phyloP scores from a whole-genome alignment of 2,888 invertebrate genomes.

The Chrysopilus asiliformis region DNA sequence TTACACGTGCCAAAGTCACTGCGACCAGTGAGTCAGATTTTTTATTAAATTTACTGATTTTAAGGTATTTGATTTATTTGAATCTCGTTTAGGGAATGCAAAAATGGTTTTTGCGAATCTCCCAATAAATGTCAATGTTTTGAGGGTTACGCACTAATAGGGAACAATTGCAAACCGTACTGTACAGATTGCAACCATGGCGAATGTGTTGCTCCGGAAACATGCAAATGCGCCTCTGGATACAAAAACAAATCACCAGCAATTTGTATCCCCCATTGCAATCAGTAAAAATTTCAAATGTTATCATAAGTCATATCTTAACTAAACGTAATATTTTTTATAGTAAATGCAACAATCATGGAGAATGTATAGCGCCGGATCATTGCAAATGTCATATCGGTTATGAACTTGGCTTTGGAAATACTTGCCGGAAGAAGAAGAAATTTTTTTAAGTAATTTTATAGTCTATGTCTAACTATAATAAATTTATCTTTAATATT shows the following conservation, averaged over 20 bases:
- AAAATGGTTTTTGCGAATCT: no score
- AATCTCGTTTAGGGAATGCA: neutral
- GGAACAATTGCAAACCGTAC: neutral
- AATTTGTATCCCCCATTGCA: neutral
- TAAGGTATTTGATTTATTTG: neutral
- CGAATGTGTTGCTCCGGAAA: slow-evolving; percentile 24
- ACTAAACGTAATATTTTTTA: no score
- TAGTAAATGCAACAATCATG: slow-evolving; percentile 15
- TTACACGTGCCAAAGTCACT: slow-evolving; percentile 5
- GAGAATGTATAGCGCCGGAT: slow-evolving; percentile 28
- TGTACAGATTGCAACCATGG: slow-evolving; percentile 24
- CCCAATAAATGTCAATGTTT: no score
- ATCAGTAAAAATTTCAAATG: no score
- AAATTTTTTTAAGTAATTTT: no score
- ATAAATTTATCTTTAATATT: no score
- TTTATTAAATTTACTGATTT: neutral
- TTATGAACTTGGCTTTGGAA: no score
- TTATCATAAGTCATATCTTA: no score
- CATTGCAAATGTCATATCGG: slow-evolving; percentile 31
- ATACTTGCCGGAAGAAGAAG: no score
- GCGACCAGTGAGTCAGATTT: slow-evolving; percentile 1
- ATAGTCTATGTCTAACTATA: no score
- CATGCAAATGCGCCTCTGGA: slow-evolving; percentile 17
- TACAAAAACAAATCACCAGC: slow-evolving; percentile 6
- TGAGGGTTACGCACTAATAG: neutral